Base-by-base conservation (phyloP, 2,797 vertebrate species). In the Megalops cyprinoides region DNA sequence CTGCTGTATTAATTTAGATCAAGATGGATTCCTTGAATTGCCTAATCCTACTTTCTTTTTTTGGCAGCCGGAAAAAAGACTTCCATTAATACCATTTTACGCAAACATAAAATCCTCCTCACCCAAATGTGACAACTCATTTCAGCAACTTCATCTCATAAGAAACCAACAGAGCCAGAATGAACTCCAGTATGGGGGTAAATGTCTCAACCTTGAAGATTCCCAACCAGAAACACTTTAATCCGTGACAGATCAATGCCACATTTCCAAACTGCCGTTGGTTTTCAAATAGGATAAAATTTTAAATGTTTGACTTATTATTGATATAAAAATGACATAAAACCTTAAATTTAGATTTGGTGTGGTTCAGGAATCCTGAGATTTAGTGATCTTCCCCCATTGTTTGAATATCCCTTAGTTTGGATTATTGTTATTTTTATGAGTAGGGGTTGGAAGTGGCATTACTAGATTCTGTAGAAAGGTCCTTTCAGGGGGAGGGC, bases 51-150 rank as follows among this genome's bases (percentile, higher is more conserved):
- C 25, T 51, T 71, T 56, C 46, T 81, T 25, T 67, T 25, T 49
- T 56, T 67, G 71, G 56, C 77, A 58, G 48, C 25, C 20, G 71
- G 73, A 65, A 76, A 80, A 46, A 49, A n/a, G 44, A 31, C 62
- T 73, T 67, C 76, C 76, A 76, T 81, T 81, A 31, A 71, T 62
- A 79, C 25, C 18, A 78, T 0, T 46, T n/a, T 37, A n/a, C n/a
- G n/a, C n/a, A 4, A 8, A 37, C 34, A 42, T 23, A 42, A 20
- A 20, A 71, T n/a, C 39, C 37, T 42, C 39, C 20, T 71, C 20
- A 71, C 37, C 23, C 23, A 1, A 44, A 44, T 15, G 15, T 0
- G 20, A 44, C 10, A 62, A 44, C 44, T 75, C 12, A 65, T 39
- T 49, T 25, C 10, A 62, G 56, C 51, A 51, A 51, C 37, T 9